Evolutionary conservation across 64 coral and sea anemone genomes (phyloP), one percentile per base, ranked within the genome.

Genomic region (Acropora yongei): DNA sequence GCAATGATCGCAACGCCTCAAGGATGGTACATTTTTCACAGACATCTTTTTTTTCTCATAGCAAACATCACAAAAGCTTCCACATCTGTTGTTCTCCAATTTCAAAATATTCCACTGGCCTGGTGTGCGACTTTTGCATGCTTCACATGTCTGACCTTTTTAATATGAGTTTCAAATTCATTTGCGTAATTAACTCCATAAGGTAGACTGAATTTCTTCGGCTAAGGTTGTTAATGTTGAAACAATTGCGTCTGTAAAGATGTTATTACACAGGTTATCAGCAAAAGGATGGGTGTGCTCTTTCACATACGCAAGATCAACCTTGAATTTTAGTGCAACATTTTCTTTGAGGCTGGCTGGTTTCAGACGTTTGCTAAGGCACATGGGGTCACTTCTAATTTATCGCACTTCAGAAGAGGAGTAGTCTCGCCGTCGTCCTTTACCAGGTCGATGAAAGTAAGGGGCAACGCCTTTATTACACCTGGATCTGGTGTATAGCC

Each of bases 311-410:
- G 14, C 7, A 30, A 93, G 83, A 57, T 96, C 95, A 44, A 72
- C 88, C 75, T 72, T 93, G 12, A 47, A 57, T 40, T 86, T 79
- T 30, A 90, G 71, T 57, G 66, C 90, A 75, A 96, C 95, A 71
- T 93, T 93, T 78, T 82, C 44, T 71, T 96, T 82, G 6, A 86
- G 71, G 75, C 42, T 93, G 10, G 73, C 73, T 60, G 90, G 90
- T 90, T 96, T 96, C 60, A 93, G 90, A 78, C n/a, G 94, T 96
- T 30, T 53, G 72, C 94, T 39, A 91, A 60, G 74, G 84, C 83
- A 16, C 41, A 43, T 8, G 75, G 77, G 43, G 76, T 75, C 40
- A 68, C 94, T 43, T 88, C 88, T 40, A 95, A 61, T 8, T 49
- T n/a, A 20, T 43, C 5, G 41, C 30, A 63, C 58, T 63, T 69